phyloP scores from a whole-genome alignment of 2,888 invertebrate genomes.

The Galeopsomyia nigrocyanea region DNA sequence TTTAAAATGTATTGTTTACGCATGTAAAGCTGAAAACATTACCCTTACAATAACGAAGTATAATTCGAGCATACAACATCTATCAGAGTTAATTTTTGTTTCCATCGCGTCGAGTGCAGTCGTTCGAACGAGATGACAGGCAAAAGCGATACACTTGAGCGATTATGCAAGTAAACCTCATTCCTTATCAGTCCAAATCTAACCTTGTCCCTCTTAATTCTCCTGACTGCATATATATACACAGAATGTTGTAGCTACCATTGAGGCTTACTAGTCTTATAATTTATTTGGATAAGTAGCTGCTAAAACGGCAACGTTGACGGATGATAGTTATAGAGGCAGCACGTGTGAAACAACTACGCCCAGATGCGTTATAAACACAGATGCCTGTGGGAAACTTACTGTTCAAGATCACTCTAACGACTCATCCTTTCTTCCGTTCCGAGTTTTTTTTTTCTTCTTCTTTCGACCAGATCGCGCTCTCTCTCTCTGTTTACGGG shows the following conservation, averaged over 20 bases:
- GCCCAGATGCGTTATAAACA: constrained; percentile 19
- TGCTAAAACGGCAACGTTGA: constrained; percentile 1
- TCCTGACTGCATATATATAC: not conserved
- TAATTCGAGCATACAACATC: too few relatives aligned
- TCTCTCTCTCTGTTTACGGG: constrained; percentile 18
- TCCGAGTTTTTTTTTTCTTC: not conserved
- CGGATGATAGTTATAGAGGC: not conserved
- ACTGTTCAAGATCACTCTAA: constrained; percentile 29
- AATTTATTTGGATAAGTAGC: constrained; percentile 30
- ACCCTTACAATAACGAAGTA: too few relatives aligned
- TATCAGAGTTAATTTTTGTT: too few relatives aligned
- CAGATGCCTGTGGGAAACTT: constrained; percentile 36
- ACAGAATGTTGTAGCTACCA: not conserved
- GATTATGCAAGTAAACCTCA: too few relatives aligned
- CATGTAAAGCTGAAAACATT: too few relatives aligned
- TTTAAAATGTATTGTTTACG: too few relatives aligned
- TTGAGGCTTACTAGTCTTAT: constrained; percentile 11
- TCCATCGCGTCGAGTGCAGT: too few relatives aligned
- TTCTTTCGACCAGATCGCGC: not conserved
- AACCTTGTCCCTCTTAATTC: not conserved
- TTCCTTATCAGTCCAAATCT: too few relatives aligned
- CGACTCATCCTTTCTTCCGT: not conserved
- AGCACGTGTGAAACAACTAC: not conserved
- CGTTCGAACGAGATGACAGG: too few relatives aligned
- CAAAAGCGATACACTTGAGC: too few relatives aligned